These are phyloP conservation scores for Anthonomus grandis DNA, from an alignment of 1,140 invertebrate genomes.

Conservation along the genomic window DNA sequence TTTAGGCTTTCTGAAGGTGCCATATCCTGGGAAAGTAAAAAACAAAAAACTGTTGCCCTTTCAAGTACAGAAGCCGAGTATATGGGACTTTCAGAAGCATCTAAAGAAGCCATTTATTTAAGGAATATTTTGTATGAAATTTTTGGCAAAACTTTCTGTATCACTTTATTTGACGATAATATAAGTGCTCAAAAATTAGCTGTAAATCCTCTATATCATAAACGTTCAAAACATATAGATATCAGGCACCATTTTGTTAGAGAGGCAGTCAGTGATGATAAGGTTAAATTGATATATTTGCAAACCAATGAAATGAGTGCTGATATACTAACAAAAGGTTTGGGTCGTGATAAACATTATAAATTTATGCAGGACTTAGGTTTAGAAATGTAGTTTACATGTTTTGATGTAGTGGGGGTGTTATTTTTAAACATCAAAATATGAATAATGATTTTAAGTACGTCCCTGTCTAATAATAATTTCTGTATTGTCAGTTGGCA, in stretches of 20 bases:
- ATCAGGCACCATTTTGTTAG: conserved; percentile 44
- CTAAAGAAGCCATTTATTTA: conserved; percentile 16
- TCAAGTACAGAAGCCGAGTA: conserved; percentile 47
- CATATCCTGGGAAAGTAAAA: conserved; percentile 39
- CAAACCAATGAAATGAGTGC: conserved; percentile 24
- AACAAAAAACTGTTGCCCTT: conserved; percentile 40
- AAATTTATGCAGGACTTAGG: no score
- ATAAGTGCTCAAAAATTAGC: conserved; percentile 14
- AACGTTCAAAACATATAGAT: conserved; percentile 49
- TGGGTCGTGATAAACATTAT: no score
- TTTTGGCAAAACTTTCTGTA: not conserved
- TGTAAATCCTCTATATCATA: conserved; percentile 43
- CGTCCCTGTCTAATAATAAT: no score
- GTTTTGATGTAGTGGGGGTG: no score
- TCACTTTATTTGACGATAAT: no score
- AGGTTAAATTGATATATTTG: conserved; percentile 32
- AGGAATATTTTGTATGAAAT: conserved; percentile 7
- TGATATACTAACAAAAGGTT: conserved; percentile 19
- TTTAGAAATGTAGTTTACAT: no score
- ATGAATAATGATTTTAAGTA: no score
- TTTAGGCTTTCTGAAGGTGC: conserved; percentile 33
- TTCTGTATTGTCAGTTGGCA: no score
- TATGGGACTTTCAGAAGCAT: conserved; percentile 34
- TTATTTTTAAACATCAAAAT: no score
- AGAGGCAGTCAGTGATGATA: conserved; percentile 12